Evolutionary conservation across 35 echinoderm and acorn worm species (phyloP).

Genomic region (Stichopus chloronotus): DNA sequence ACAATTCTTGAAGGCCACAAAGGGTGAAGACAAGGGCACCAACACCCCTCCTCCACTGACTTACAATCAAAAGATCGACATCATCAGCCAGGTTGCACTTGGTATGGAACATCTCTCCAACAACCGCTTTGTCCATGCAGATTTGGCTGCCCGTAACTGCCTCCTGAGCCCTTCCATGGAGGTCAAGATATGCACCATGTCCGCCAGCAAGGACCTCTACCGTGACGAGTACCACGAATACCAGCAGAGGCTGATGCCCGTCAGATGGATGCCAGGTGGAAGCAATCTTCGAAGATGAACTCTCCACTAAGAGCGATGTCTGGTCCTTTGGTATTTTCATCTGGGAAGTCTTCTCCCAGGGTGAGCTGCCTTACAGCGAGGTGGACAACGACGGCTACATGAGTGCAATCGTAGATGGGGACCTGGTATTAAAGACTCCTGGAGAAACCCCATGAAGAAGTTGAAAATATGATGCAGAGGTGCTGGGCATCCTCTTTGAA

Average conservation of each 20-base stretch:
- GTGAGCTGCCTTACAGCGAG: conserved; percentile 70
- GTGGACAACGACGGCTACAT: conserved; percentile 84
- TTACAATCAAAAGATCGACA: conserved; percentile 87
- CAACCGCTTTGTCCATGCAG: conserved; percentile 92
- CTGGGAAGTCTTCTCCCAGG: conserved; percentile 94
- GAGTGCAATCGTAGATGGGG: conserved; percentile 84
- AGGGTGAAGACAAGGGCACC: conserved; percentile 85
- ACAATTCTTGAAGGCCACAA: conserved; percentile 88
- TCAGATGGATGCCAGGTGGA: conserved; percentile 97
- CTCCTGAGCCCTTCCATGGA: conserved; percentile 95
- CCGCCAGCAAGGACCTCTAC: conserved; percentile 87
- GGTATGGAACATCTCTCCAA: conserved; percentile 97
- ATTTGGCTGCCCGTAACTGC: conserved; percentile 95
- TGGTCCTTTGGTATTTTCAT: conserved; percentile 93
- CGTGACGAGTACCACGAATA: conserved; percentile 97
- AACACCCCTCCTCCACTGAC: conserved; percentile 87
- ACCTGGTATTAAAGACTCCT: conserved; percentile 73
- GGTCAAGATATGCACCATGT: conserved; percentile 91
- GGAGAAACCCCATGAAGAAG: conserved; percentile 81
- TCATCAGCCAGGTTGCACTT: conserved; percentile 88
- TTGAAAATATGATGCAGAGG: conserved; percentile 79
- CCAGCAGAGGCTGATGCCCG: conserved; percentile 85
- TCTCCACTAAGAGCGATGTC: conserved; percentile 96
- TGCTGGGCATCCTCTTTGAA: conserved; percentile 84
- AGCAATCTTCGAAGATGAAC: conserved; percentile 93